Conservation (phyloP, 2,113 vertebrate genomes). For the Oceanites oceanicus region DNA sequence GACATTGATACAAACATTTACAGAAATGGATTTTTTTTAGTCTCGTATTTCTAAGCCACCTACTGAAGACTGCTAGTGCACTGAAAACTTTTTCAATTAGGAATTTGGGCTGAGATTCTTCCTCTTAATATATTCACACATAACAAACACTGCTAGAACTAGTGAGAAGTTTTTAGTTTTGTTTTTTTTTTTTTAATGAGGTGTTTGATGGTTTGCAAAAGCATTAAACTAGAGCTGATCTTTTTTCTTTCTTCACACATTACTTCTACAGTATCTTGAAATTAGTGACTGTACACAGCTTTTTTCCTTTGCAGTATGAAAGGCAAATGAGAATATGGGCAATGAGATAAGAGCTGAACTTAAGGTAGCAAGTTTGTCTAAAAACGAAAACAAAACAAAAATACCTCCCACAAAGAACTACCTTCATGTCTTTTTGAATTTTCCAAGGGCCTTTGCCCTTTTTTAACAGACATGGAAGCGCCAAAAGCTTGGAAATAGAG, state of each 20-base stretch:
- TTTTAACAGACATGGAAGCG: not conserved
- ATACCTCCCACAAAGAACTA: not conserved
- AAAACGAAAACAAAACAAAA: not conserved
- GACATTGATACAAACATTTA: not conserved
- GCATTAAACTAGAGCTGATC: not conserved
- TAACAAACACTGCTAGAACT: not conserved
- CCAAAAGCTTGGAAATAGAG: not conserved
- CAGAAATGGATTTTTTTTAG: not conserved
- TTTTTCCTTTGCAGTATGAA: not conserved
- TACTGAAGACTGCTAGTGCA: not conserved
- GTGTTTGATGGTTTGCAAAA: not conserved
- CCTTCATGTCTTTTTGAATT: not conserved
- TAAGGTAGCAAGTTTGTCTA: not conserved
- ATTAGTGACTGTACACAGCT: not conserved
- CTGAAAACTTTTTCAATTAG: not conserved
- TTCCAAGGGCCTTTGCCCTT: not conserved
- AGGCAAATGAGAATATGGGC: not conserved
- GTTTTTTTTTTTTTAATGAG: not conserved
- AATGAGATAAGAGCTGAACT: not conserved
- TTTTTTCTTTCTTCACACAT: not conserved
- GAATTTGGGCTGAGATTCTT: not conserved
- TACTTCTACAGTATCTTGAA: not conserved
- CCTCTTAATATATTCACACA: not conserved
- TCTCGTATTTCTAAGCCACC: not conserved
- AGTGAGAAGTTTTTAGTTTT: not conserved